Base-by-base conservation (phyloP, 1,140 invertebrate species). In the Pogonus chalceus region DNA sequence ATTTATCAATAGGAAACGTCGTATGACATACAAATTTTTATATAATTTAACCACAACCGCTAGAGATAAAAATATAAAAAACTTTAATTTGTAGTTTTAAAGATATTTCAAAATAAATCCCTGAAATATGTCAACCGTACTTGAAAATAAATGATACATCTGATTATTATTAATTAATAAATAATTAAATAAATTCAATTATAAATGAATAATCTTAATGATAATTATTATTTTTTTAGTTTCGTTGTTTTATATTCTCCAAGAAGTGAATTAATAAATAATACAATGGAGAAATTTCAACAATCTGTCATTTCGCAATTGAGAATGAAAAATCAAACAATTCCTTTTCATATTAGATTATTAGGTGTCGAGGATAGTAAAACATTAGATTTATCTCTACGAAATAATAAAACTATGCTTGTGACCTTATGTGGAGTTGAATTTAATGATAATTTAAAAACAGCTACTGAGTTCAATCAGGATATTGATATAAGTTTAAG, bases 401-500 rank as follows among this genome's bases (percentile, higher is more conserved):
- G 65, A 20, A 61, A 72, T 59, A 69, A 68, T 20, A 67, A 70
- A 64, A 66, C 60, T 37, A 72, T 73, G 69, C 67, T 68, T 57
- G 58, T 62, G 9, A 74, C 71, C 43, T 67, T 77, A 54, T 72
- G 62, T 61, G 76, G 74, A 47, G 72, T 79, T 20, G 69, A 76
- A 57, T 77, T 74, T 69, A 72, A 74, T 58, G 76, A 79, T 56
- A 46, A 49, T 48, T 55, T 72, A 65, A 57, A 57, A 68, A 69
- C 72, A 62, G 66, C 62, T 9, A 66, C 64, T 23, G 52, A 66
- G 53, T 72, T 73, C 66, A 71, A 73, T 1, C 65, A 75, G 53
- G 57, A 76, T 53, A 68, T 77, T 20, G 63, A 72, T 55, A 74
- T 83, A 47, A 76, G 75, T 20, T 68, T 85, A 31, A 71, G 81